Percentiles rank a stretch among this genome's conserved stretches.
Conservation (phyloP, 2,888 invertebrate genomes). For the Hypercompe scribonia region DNA sequence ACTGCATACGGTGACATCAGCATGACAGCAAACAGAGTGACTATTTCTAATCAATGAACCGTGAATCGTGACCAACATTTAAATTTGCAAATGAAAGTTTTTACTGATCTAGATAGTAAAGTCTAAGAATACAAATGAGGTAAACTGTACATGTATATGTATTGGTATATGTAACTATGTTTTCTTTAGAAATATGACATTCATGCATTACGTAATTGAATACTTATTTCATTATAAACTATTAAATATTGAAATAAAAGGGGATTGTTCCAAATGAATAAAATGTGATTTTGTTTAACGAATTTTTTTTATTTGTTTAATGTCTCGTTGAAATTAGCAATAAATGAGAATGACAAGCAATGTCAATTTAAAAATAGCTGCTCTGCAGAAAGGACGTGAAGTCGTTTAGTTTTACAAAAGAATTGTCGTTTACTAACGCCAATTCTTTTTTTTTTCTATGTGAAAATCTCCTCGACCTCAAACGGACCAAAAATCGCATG, state of each 20-base stretch:
- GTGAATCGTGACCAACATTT: constrained; percentile 7
- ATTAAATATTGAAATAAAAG: not conserved
- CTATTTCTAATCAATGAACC: constrained; percentile 17
- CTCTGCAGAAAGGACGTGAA: too few species aligned
- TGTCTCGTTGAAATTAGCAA: too few species aligned
- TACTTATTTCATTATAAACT: not conserved
- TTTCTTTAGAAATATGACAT: constrained; percentile 7
- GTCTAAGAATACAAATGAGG: constrained; percentile 17
- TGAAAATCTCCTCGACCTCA: too few species aligned
- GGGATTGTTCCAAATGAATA: too few species aligned
- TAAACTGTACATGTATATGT: not conserved
- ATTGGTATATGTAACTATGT: not conserved
- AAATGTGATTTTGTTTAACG: too few species aligned
- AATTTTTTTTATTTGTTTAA: too few species aligned
- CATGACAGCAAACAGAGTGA: not conserved
- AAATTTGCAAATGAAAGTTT: constrained; percentile 13
- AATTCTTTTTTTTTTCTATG: too few species aligned
- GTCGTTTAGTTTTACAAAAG: too few species aligned
- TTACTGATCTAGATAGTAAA: constrained; percentile 9
- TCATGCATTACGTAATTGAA: not conserved
- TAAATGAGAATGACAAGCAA: too few species aligned
- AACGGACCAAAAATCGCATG: too few species aligned
- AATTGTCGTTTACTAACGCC: too few species aligned
- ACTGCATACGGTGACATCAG: constrained; percentile 9
- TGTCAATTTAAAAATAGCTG: too few species aligned